phyloP scores from a whole-genome alignment of 2,797 vertebrate genomes.

The Bryconaethiops microstoma region DNA sequence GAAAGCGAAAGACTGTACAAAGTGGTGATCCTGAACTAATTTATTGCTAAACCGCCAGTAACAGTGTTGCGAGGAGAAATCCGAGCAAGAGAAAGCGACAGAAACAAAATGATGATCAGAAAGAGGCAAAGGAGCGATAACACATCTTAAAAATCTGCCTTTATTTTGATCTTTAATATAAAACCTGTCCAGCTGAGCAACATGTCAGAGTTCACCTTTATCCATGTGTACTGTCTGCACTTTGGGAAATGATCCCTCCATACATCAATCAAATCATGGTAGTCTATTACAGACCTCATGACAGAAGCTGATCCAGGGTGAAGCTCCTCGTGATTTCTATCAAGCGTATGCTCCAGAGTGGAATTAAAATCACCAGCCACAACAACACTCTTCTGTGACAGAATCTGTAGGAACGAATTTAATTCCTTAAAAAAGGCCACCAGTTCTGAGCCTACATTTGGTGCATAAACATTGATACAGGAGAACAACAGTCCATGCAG shows the following conservation, averaged over 20 bases:
- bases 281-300: neutral
- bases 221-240: neutral
- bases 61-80: neutral
- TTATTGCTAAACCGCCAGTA: neutral
- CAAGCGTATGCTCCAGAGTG: neutral
- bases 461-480: too few species aligned
- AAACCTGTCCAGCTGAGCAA: neutral
- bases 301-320: neutral
- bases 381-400: neutral
- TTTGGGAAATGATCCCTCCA: neutral
- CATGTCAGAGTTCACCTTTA: neutral
- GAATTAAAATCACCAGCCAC: neutral
- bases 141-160: neutral
- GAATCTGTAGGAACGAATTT: too few species aligned
- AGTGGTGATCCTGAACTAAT: neutral
- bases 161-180: neutral
- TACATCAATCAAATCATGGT: neutral
- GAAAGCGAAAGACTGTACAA: neutral
- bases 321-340: neutral
- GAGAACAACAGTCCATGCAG: neutral
- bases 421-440: too few species aligned
- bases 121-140: neutral
- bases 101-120: neutral
- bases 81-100: too few species aligned
- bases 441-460: too few species aligned